phyloP scores from a whole-genome alignment of 2,797 vertebrate species.

The Sphaeramia orbicularis region DNA sequence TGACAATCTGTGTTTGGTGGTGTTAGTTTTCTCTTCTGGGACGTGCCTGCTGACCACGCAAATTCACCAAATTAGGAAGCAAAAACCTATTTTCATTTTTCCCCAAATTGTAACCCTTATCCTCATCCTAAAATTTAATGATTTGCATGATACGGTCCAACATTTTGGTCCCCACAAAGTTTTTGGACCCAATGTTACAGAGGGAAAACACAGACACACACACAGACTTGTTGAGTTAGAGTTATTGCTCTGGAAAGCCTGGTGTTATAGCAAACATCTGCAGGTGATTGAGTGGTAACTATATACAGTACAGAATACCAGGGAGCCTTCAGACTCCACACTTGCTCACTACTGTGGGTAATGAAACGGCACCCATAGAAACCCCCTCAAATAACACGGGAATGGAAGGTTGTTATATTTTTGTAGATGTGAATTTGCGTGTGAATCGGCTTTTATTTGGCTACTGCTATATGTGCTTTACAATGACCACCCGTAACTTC shows the following conservation, averaged over 20 bases:
- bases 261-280: slow-evolving; percentile 62
- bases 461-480: slow-evolving; percentile 2
- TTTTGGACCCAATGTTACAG: too few relatives aligned
- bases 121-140: too few relatives aligned
- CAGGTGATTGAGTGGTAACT: slow-evolving; percentile 66
- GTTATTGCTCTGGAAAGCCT: slow-evolving; percentile 47
- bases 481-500: slow-evolving; percentile 15
- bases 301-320: slow-evolving; percentile 35
- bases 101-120: too few relatives aligned
- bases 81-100: too few relatives aligned
- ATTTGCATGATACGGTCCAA: too few relatives aligned
- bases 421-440: slow-evolving; percentile 1
- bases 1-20: too few relatives aligned
- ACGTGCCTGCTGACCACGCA: too few relatives aligned
- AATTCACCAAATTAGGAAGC: too few relatives aligned
- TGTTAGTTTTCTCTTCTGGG: too few relatives aligned
- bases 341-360: slow-evolving; percentile 18
- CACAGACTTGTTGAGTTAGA: slow-evolving; percentile 33
- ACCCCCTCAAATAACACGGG: slow-evolving; percentile 12
- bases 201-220: slow-evolving; percentile 26
- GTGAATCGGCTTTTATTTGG: neutral
- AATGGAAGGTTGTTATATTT: slow-evolving; percentile 6
- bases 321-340: slow-evolving; percentile 10
- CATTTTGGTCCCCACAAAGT: too few relatives aligned
- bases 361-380: slow-evolving; percentile 30